phyloP scores from a whole-genome alignment of 2,888 invertebrate genomes.

The Palloptera scutellata region DNA sequence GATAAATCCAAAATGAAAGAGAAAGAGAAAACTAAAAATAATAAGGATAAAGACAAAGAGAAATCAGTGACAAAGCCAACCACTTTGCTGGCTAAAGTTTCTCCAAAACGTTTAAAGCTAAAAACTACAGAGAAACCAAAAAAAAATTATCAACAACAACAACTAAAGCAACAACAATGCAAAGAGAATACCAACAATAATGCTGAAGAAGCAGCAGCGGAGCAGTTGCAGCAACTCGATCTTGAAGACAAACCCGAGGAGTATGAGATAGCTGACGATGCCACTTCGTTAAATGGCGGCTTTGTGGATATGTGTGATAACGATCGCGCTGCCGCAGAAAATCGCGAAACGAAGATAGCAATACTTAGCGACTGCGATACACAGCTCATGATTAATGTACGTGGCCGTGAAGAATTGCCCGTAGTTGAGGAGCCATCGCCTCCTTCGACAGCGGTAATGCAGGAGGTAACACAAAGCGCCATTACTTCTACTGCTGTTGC shows the following conservation, averaged over 20 bases:
- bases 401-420: slow-evolving; percentile 78
- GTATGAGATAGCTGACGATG: slow-evolving; percentile 69
- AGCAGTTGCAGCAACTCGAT: slow-evolving; percentile 3
- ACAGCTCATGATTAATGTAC: slow-evolving; percentile 67
- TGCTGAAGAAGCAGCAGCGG: slow-evolving; percentile 28
- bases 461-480: background rate
- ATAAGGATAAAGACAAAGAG: slow-evolving; percentile 28
- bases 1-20: slow-evolving; percentile 34
- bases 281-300: slow-evolving; percentile 62
- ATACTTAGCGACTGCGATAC: slow-evolving; percentile 65
- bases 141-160: slow-evolving; percentile 35
- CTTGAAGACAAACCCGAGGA: slow-evolving; percentile 53
- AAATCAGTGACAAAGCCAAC: slow-evolving; percentile 47
- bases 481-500: background rate
- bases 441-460: slow-evolving; percentile 20
- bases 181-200: slow-evolving; percentile 35
- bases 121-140: slow-evolving; percentile 42
- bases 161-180: slow-evolving; percentile 12
- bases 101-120: slow-evolving; percentile 48
- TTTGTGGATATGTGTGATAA: too few species aligned
- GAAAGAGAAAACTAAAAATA: slow-evolving; percentile 36
- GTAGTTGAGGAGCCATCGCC: slow-evolving; percentile 60
- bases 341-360: slow-evolving; percentile 64
- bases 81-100: slow-evolving; percentile 50
- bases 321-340: slow-evolving; percentile 40